Percentiles rank a stretch among this genome's conserved stretches.
Conservation (phyloP, 2,888 invertebrate genomes). For the Caenorhabditis sp. region DNA sequence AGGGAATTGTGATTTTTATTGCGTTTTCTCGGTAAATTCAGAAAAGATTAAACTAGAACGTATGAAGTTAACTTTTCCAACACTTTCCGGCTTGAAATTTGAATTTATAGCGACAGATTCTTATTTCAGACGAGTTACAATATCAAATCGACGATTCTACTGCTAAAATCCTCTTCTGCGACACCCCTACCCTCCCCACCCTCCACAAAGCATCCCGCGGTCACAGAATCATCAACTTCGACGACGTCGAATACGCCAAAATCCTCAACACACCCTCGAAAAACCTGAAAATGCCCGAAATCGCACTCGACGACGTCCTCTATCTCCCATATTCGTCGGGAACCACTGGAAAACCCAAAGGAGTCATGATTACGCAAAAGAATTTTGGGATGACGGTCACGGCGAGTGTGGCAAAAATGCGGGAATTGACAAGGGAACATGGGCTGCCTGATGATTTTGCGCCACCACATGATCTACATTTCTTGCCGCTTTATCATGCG, state of each 20-base stretch:
- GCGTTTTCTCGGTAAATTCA: too few relatives aligned
- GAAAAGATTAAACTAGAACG: too few relatives aligned
- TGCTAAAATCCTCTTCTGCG: slow-evolving; percentile 25
- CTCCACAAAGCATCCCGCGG: slow-evolving; percentile 17
- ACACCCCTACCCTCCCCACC: slow-evolving; percentile 3
- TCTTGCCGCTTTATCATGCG: slow-evolving; percentile 58
- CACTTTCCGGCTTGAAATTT: too few relatives aligned
- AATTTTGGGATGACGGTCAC: slow-evolving; percentile 45
- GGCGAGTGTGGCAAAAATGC: slow-evolving; percentile 15
- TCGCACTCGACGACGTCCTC: slow-evolving; percentile 45
- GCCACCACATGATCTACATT: slow-evolving; percentile 37
- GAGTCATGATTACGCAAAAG: slow-evolving; percentile 54
- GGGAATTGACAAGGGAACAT: slow-evolving; percentile 4
- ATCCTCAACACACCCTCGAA: slow-evolving; percentile 1
- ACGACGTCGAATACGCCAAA: slow-evolving; percentile 3
- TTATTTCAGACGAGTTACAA: slow-evolving; percentile 33
- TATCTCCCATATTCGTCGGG: slow-evolving; percentile 59
- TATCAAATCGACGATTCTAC: slow-evolving; percentile 42
- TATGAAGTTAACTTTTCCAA: too few relatives aligned
- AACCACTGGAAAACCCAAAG: slow-evolving; percentile 63
- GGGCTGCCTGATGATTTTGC: slow-evolving; percentile 31
- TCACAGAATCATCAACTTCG: background rate
- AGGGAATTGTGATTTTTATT: too few relatives aligned
- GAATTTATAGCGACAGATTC: too few relatives aligned
- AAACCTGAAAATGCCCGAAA: slow-evolving; percentile 24